Percentiles rank a stretch among this genome's conserved stretches.
Evolutionary conservation across 2,797 vertebrate genomes (phyloP).

Genomic region (Vespertilio murinus): DNA sequence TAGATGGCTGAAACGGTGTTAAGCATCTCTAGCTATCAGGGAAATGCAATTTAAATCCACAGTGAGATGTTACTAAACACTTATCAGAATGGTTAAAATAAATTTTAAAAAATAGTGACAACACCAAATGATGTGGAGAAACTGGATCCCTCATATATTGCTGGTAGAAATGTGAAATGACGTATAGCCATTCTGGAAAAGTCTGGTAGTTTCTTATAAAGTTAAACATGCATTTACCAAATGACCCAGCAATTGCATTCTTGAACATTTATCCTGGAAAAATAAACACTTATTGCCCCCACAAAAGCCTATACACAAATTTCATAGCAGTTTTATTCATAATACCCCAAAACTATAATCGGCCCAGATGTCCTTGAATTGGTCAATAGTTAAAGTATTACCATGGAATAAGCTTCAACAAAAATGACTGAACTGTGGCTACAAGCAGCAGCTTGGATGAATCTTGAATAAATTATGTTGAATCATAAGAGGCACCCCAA

Average conservation of each 20-base stretch:
- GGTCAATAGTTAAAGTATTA: neutral
- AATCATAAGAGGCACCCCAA: constrained; percentile 1
- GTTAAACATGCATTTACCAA: constrained; percentile 2
- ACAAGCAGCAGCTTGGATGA: neutral
- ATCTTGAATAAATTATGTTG: neutral
- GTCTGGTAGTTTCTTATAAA: neutral
- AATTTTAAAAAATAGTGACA: neutral
- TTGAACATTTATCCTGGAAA: constrained; percentile 31
- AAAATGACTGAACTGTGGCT: neutral
- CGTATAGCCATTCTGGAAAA: neutral
- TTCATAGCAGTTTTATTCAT: neutral
- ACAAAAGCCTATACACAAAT: neutral
- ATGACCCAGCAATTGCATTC: neutral
- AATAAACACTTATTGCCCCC: neutral
- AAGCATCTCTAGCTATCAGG: neutral
- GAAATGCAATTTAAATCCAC: constrained; percentile 18
- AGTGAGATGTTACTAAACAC: neutral
- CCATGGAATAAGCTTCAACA: neutral
- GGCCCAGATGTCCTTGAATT: neutral
- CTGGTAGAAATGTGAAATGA: constrained; percentile 5
- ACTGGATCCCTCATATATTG: neutral
- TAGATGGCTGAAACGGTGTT: neutral
- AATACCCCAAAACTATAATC: neutral
- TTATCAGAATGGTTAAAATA: constrained; percentile 11
- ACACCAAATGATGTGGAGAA: constrained; percentile 16